Percentiles rank a stretch among this genome's conserved stretches.
phyloP scores from a whole-genome alignment of 1,140 invertebrate species.

The Magallana gigas region DNA sequence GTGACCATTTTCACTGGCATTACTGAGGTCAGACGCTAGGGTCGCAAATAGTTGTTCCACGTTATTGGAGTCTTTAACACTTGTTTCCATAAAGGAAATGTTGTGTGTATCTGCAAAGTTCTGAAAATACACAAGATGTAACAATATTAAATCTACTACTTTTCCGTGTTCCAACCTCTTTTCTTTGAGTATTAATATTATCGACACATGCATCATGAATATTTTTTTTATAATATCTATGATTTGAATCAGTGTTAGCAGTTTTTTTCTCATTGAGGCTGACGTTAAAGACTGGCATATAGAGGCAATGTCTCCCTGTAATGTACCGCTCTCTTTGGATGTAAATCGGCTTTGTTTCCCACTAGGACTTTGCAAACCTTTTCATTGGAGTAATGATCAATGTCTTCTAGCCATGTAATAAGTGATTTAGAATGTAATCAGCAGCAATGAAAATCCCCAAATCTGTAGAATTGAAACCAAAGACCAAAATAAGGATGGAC shows the following conservation, averaged over 20 bases:
- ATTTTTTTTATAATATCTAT: too few species aligned
- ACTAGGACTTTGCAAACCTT: background rate
- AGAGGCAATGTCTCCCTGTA: background rate
- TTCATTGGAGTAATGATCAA: background rate
- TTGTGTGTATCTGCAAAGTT: conserved; percentile 22
- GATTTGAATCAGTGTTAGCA: too few species aligned
- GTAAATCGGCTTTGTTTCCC: conserved; percentile 3
- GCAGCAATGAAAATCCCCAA: too few species aligned
- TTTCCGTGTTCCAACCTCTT: too few species aligned
- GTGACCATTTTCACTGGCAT: background rate
- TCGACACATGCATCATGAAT: too few species aligned
- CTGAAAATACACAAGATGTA: background rate
- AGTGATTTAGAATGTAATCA: too few species aligned
- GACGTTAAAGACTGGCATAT: too few species aligned
- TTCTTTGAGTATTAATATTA: too few species aligned
- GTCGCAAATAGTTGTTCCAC: conserved; percentile 14
- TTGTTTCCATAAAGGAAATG: conserved; percentile 17
- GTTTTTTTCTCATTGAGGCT: too few species aligned
- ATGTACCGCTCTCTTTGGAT: background rate
- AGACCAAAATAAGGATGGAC: too few species aligned
- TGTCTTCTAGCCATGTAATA: background rate
- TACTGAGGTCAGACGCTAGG: background rate
- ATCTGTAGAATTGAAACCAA: too few species aligned
- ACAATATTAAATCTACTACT: background rate
- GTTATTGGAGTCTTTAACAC: conserved; percentile 13